phyloP scores from a whole-genome alignment of 2,113 vertebrate species.

The Lipotes vexillifer region DNA sequence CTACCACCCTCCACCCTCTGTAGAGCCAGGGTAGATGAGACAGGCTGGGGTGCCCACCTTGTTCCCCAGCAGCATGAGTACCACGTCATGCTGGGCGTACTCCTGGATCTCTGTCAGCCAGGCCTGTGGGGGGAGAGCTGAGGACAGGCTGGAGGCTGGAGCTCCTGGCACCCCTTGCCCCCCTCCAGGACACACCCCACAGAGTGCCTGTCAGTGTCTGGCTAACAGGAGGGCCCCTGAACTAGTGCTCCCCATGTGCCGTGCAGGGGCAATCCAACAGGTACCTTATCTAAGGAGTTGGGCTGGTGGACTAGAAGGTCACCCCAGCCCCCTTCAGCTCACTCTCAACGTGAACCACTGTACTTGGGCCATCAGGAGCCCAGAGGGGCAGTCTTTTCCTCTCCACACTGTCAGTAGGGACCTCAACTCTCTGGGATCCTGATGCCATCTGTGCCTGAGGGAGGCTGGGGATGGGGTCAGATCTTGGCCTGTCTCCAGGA shows the following conservation, averaged over 20 bases:
- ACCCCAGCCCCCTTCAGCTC: neutral
- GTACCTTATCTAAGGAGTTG: neutral
- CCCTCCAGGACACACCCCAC: neutral
- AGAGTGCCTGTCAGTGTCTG: neutral
- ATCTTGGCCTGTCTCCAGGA: neutral
- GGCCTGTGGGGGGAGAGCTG: conserved; percentile 78
- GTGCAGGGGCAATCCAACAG: neutral
- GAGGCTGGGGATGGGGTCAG: neutral
- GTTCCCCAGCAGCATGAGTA: conserved; percentile 95
- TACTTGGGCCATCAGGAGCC: neutral
- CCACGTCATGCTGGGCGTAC: conserved; percentile 89
- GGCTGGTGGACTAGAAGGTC: neutral
- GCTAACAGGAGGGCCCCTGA: neutral
- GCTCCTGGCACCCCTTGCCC: neutral
- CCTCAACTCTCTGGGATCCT: neutral
- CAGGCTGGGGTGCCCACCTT: conserved; percentile 82
- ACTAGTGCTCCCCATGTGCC: neutral
- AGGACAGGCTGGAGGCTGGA: neutral
- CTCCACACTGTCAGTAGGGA: neutral
- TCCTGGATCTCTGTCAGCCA: conserved; percentile 96
- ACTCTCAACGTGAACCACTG: neutral
- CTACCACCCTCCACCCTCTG: rapidly evolving
- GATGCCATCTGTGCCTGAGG: neutral
- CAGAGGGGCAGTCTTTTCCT: too few species aligned
- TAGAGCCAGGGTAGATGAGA: neutral